Base-by-base conservation (phyloP, 1,140 invertebrate genomes). In the Neelides sp. region DNA sequence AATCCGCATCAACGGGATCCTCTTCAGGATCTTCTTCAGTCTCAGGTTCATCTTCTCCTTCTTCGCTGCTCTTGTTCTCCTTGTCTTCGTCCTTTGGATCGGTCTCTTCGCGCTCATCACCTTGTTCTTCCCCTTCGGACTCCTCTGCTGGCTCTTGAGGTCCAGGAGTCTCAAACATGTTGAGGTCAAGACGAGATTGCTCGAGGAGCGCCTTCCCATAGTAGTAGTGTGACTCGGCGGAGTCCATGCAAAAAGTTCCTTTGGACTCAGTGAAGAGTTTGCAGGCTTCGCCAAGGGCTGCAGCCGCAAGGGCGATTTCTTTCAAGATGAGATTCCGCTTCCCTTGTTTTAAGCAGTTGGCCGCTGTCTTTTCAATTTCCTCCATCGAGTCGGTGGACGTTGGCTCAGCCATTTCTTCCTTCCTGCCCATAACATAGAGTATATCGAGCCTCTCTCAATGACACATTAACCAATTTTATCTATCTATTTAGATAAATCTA, bases 311-410 rank as follows among this genome's bases (percentile, higher is more conserved):
- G 30, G 67, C 71, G 60, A 82, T 84, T 66, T 92, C 85, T 51
- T 78, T 75, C n/a, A 88, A 79, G 2, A 86, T 68, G 24, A 86
- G 73, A 64, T 87, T 79, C 5, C 85, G 71, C 55, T 83, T 79
- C 1, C 85, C 85, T 50, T 79, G 74, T 13, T 77, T 75, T 24
- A 87, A 60, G 49, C 71, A 62, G 35, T 71, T 71, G 4, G 69
- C 44, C 3, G 73, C 75, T 51, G 65, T 61, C 53, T 59, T 52
- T 4, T 52, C 32, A 17, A 20, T 24, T 22, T 61, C 58, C 20
- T 88, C 85, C 13, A 77, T 73, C 61, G 92, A 81, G 71, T 92
- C 85, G 24, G 82, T 77, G 64, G 90, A 90, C 59, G 90, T 87
- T 63, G 85, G 88, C 0, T 78, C 71, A 58, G 93, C 93, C 0